A percentile compares a stretch with the other conserved stretches of the same genome.
Conservation (phyloP, 2,797 vertebrate species). For the Parauchenoglanis punctatus region DNA sequence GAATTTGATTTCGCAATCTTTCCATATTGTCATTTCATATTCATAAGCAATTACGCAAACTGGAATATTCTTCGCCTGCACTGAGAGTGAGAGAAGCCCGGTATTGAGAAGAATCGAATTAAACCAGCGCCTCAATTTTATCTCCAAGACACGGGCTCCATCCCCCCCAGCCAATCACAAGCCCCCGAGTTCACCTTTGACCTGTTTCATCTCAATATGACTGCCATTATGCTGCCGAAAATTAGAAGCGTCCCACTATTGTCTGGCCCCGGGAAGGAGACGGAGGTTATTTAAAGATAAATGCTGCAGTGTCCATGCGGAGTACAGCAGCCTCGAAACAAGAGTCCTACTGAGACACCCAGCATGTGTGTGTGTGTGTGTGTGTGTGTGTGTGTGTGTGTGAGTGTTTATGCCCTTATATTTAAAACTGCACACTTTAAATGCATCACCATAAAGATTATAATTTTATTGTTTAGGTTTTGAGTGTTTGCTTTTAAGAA, state of each 20-base stretch:
- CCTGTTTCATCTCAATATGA: slow-evolving; percentile 80
- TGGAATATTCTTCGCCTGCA: slow-evolving; percentile 36
- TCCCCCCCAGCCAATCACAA: slow-evolving; percentile 77
- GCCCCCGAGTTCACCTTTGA: slow-evolving; percentile 77
- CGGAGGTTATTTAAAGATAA: slow-evolving; percentile 79
- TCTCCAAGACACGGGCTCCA: slow-evolving; percentile 36
- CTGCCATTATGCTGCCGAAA: slow-evolving; percentile 85
- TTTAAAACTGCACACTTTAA: not conserved
- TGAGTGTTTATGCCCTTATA: not conserved
- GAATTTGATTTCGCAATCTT: slow-evolving; percentile 32
- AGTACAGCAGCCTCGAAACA: slow-evolving; percentile 57
- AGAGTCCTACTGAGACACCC: slow-evolving; percentile 51
- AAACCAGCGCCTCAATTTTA: slow-evolving; percentile 50
- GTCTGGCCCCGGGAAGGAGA: slow-evolving; percentile 70
- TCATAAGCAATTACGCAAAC: slow-evolving; percentile 48
- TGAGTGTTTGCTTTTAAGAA: not conserved
- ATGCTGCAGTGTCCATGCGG: slow-evolving; percentile 70
- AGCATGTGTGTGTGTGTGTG: slow-evolving; percentile 48
- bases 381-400: slow-evolving; percentile 27
- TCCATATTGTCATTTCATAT: slow-evolving; percentile 42
- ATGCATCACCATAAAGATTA: not conserved
- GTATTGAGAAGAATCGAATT: slow-evolving; percentile 52
- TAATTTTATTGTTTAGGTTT: not conserved
- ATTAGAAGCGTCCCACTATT: slow-evolving; percentile 82
- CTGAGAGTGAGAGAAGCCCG: slow-evolving; percentile 1